phyloP scores from a whole-genome alignment of 2,888 invertebrate species.

The Phengaris arion region DNA sequence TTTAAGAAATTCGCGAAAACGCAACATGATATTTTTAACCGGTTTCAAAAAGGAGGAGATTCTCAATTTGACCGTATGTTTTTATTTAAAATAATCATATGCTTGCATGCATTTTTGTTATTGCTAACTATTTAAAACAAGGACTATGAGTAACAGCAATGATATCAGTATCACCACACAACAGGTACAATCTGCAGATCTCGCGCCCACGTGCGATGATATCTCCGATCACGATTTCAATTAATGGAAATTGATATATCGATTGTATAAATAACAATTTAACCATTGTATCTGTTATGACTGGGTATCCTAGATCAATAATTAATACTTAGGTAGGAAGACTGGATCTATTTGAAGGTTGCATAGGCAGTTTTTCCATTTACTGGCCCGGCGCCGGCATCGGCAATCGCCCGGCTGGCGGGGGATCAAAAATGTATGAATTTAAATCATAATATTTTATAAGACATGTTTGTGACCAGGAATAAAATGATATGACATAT shows the following conservation, averaged over 20 bases:
- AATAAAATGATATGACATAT: no score
- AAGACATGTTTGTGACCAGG: no score
- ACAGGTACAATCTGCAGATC: conserved; percentile 10
- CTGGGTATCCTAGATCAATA: background rate
- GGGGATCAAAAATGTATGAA: no score
- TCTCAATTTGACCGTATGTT: no score
- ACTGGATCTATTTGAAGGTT: background rate
- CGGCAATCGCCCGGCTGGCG: no score
- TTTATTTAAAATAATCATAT: no score
- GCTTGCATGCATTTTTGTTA: background rate
- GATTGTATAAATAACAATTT: conserved; percentile 19
- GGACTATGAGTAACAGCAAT: background rate
- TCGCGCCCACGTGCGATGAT: conserved; percentile 12
- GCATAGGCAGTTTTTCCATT: no score
- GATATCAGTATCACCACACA: conserved; percentile 6
- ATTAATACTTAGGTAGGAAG: background rate
- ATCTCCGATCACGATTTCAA: conserved; percentile 26
- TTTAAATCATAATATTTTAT: no score
- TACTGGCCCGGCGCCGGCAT: no score
- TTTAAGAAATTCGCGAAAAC: no score
- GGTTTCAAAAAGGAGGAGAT: no score
- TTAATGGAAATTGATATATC: conserved; percentile 25
- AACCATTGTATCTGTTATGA: conserved; percentile 13
- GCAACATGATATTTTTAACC: no score
- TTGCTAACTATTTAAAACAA: background rate